Conservation (phyloP, 1,140 invertebrate species). For the Eupristina koningsbergeri region DNA sequence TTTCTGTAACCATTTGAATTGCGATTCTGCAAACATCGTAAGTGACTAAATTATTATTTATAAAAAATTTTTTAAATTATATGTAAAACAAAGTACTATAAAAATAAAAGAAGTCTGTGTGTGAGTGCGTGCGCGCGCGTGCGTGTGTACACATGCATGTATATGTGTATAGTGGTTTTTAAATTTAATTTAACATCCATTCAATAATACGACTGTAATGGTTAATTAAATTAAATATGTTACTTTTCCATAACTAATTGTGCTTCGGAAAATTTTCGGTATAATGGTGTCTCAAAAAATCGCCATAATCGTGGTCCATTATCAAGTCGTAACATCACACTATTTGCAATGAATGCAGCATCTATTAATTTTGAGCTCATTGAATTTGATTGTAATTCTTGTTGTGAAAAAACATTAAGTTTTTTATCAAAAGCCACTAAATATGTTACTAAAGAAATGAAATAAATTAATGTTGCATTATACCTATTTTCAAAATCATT, state of each 20-base stretch:
- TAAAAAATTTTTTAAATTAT: neutral
- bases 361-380: conserved; percentile 80
- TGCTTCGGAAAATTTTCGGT: conserved; percentile 79
- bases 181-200: neutral
- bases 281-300: conserved; percentile 81
- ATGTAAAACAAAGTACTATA: too few relatives aligned
- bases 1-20: conserved; percentile 78
- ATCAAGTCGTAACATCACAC: conserved; percentile 82
- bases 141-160: too few relatives aligned
- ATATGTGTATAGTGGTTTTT: neutral
- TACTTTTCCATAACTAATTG: conserved; percentile 86
- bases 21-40: conserved; percentile 75
- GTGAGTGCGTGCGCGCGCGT: too few relatives aligned
- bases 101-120: too few relatives aligned
- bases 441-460: conserved; percentile 77
- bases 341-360: conserved; percentile 82
- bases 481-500: neutral
- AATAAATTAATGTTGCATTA: neutral
- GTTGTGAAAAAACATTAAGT: conserved; percentile 77
- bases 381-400: conserved; percentile 76
- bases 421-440: conserved; percentile 79
- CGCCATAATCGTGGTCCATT: conserved; percentile 83
- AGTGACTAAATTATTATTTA: neutral
- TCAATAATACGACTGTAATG: conserved; percentile 20
- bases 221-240: conserved; percentile 43